Evolutionary conservation across 23 tunicate species (phyloP).

Genomic region (Ascidia mentula): DNA sequence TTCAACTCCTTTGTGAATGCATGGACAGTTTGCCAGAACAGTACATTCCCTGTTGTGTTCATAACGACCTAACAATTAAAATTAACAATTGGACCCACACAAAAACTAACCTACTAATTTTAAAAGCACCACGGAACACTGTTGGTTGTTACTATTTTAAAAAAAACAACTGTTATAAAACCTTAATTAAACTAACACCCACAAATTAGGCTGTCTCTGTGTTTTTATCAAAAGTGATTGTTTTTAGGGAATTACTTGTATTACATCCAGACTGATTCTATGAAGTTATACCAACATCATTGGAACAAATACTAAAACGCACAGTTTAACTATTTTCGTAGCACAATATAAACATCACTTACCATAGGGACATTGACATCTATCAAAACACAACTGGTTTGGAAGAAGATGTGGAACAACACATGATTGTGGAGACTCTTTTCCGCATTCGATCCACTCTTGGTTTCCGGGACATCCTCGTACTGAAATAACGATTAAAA

Average conservation of each 20-base stretch:
- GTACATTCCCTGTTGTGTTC: conserved; percentile 27
- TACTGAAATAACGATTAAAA: conserved; percentile 15
- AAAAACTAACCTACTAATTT: too few species aligned
- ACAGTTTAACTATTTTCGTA: too few species aligned
- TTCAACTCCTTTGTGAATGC: conserved; percentile 47
- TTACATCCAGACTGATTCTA: too few species aligned
- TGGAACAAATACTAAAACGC: too few species aligned
- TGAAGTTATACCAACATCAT: too few species aligned
- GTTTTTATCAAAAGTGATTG: too few species aligned
- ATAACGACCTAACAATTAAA: conserved; percentile 25
- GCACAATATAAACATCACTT: not conserved
- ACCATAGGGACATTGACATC: conserved; percentile 58
- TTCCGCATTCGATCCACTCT: conserved; percentile 62
- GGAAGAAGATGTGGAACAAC: conserved; percentile 26
- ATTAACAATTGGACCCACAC: too few species aligned
- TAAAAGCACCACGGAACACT: not conserved
- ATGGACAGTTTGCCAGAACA: conserved; percentile 47
- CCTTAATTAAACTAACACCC: too few species aligned
- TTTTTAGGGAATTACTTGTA: too few species aligned
- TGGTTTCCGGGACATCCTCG: conserved; percentile 32
- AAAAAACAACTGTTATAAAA: too few species aligned
- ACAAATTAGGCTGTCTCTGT: too few species aligned
- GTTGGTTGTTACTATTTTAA: not conserved
- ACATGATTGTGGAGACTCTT: conserved; percentile 57
- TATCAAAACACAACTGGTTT: conserved; percentile 46